Evolutionary conservation across 2,797 vertebrate genomes (phyloP).

Genomic region (Ataeniobius toweri): DNA sequence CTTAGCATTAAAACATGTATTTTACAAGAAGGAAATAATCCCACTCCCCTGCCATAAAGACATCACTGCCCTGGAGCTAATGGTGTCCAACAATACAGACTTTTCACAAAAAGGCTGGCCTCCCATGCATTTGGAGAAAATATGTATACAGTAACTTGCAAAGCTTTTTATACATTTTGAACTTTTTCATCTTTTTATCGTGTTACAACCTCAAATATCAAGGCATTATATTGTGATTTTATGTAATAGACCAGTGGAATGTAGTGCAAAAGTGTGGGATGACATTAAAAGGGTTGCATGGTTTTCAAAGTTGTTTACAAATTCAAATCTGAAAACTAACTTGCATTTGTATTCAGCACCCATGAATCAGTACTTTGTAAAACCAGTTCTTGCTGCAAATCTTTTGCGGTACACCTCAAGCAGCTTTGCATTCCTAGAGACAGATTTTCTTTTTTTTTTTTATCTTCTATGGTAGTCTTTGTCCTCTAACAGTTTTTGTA

Average conservation of each 20-base stretch:
- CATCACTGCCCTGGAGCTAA: slow-evolving; percentile 59
- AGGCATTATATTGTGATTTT: neutral
- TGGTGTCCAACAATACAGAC: slow-evolving; percentile 47
- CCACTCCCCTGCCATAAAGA: slow-evolving; percentile 58
- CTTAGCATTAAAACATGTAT: slow-evolving; percentile 70
- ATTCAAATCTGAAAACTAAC: neutral
- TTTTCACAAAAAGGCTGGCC: slow-evolving; percentile 55
- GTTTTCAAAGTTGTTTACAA: neutral
- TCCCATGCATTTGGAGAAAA: slow-evolving; percentile 28
- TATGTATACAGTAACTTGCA: neutral
- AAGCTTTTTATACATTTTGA: neutral
- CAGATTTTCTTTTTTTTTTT: neutral
- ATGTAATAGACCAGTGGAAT: neutral
- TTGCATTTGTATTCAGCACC: neutral
- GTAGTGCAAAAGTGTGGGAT: neutral
- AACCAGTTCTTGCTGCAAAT: neutral
- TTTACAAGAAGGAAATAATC: slow-evolving; percentile 63
- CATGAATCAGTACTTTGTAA: neutral
- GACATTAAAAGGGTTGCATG: neutral
- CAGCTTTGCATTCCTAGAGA: neutral
- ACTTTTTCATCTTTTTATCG: neutral
- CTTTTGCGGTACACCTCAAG: no score
- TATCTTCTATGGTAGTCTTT: neutral
- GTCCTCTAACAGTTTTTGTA: neutral
- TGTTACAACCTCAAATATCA: neutral